Conservation (phyloP, 1,140 invertebrate genomes). For the Pectinophora gossypiella region DNA sequence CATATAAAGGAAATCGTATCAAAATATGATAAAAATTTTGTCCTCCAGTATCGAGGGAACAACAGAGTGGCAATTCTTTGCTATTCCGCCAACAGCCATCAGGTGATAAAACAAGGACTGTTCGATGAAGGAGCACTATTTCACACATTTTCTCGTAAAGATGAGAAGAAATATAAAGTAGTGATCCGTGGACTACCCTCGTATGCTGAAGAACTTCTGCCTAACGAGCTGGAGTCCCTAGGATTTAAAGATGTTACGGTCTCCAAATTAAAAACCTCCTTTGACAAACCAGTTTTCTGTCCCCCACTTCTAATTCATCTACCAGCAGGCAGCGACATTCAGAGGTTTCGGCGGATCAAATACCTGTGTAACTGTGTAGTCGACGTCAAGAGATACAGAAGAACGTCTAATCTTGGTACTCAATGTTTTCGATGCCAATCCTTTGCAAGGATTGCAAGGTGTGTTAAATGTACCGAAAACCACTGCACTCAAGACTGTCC, state of each 20-base stretch:
- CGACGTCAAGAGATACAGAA: background rate
- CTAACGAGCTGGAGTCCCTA: background rate
- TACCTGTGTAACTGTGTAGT: conserved; percentile 1
- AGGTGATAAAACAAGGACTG: background rate
- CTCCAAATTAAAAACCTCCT: background rate
- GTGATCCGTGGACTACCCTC: background rate
- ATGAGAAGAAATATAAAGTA: background rate
- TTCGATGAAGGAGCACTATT: background rate
- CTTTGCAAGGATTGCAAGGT: background rate
- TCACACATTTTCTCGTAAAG: background rate
- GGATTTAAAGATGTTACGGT: background rate
- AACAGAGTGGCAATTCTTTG: background rate
- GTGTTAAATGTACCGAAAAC: conserved; percentile 1
- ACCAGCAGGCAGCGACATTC: background rate
- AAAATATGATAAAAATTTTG: background rate
- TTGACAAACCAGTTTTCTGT: background rate
- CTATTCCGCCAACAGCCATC: background rate
- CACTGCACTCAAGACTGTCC: background rate
- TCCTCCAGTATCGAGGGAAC: background rate
- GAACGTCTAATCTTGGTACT: background rate
- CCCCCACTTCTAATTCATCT: background rate
- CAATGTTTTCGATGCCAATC: background rate
- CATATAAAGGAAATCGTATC: background rate
- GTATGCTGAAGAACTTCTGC: background rate
- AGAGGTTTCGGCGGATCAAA: background rate